phyloP scores from a whole-genome alignment of 2,888 invertebrate species.

The Leucoma salicis region DNA sequence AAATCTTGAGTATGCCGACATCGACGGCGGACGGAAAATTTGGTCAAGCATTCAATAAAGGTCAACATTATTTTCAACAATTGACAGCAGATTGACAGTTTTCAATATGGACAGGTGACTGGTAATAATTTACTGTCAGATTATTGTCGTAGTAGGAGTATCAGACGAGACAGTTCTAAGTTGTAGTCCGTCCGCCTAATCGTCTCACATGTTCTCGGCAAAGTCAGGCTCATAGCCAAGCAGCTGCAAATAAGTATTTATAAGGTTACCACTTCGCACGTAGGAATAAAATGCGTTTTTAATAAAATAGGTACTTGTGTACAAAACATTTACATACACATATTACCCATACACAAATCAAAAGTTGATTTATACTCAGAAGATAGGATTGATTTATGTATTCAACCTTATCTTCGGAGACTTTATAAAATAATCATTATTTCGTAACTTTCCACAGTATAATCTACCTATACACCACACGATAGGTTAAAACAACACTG shows the following conservation, averaged over 20 bases:
- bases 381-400: slow-evolving; percentile 23
- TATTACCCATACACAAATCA: slow-evolving; percentile 8
- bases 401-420: slow-evolving; percentile 23
- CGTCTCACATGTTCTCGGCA: no score
- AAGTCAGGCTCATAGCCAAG: no score
- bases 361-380: slow-evolving; percentile 18
- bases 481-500: slow-evolving; percentile 22
- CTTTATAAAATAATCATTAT: slow-evolving; percentile 32
- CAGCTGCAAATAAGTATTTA: no score
- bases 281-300: no score
- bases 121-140: no score
- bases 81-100: slow-evolving; percentile 20
- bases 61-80: slow-evolving; percentile 32
- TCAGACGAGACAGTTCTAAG: no score
- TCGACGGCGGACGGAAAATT: slow-evolving; percentile 27
- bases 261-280: no score
- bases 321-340: no score
- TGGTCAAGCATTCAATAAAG: slow-evolving; percentile 34
- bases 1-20: slow-evolving; percentile 37
- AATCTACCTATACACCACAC: slow-evolving; percentile 4
- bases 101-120: not conserved
- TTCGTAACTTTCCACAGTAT: slow-evolving; percentile 20
- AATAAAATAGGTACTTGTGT: no score
- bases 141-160: no score
- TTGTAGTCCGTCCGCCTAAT: no score